Conservation (phyloP, 92 coral and sea anemone species). For the Zoanthus gigantus region DNA sequence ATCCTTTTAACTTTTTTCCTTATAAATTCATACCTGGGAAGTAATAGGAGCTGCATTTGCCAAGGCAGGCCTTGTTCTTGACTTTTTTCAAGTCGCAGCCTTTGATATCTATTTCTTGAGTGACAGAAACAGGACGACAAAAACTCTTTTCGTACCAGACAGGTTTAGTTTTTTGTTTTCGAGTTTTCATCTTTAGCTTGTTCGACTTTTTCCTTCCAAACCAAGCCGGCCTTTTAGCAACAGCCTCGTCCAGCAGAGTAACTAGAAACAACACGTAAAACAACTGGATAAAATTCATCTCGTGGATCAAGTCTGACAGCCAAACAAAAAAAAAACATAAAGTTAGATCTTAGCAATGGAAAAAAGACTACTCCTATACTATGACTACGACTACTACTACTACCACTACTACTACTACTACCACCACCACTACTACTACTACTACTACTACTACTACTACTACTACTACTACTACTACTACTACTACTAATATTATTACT, state of each 20-base stretch:
- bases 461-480: too few species aligned
- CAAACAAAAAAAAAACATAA: too few species aligned
- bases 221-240: neutral
- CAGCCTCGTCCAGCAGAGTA: neutral
- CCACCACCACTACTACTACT: too few species aligned
- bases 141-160: neutral
- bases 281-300: neutral
- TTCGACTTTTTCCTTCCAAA: neutral
- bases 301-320: too few species aligned
- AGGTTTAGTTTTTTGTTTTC: neutral
- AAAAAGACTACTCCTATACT: too few species aligned
- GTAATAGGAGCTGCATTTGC: constrained; percentile 24
- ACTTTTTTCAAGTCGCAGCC: neutral
- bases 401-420: too few species aligned
- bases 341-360: too few species aligned
- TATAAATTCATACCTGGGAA: constrained; percentile 2
- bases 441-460: too few species aligned
- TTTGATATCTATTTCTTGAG: neutral
- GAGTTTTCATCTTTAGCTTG: neutral
- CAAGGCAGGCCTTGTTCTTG: constrained; percentile 16
- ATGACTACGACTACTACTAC: too few species aligned
- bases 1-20: neutral
- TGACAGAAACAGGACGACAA: neutral
- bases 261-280: neutral
- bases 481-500: too few species aligned